Evolutionary conservation across 1,140 invertebrate species (phyloP).

Genomic region (Copidosoma floridanum): DNA sequence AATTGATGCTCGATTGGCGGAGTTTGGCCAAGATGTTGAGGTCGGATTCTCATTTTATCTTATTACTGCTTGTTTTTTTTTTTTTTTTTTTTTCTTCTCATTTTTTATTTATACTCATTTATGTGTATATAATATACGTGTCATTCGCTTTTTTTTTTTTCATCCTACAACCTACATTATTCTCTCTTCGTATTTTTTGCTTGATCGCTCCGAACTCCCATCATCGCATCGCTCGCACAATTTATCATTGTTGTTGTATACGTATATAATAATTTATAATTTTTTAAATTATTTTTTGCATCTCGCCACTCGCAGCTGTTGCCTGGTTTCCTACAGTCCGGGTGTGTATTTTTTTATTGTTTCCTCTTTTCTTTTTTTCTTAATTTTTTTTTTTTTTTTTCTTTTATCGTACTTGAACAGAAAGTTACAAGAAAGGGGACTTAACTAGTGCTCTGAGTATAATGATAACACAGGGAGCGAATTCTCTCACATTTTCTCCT

Average conservation of each 20-base stretch:
- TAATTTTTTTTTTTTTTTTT: slow-evolving; percentile 11
- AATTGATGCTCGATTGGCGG: slow-evolving; percentile 11
- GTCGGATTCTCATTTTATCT: background rate
- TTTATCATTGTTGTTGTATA: too few species aligned
- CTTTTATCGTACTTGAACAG: slow-evolving; percentile 27
- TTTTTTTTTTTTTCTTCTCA: slow-evolving; percentile 24
- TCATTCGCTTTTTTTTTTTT: slow-evolving; percentile 22
- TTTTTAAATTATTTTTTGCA: too few species aligned
- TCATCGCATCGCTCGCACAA: too few species aligned
- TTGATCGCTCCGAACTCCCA: too few species aligned
- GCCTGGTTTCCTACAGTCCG: too few species aligned
- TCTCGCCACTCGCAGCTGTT: too few species aligned
- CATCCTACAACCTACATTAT: slow-evolving; percentile 17
- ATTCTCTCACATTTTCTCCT: too few species aligned
- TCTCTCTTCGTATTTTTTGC: slow-evolving; percentile 25
- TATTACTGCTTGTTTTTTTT: background rate
- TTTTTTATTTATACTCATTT: slow-evolving; percentile 5
- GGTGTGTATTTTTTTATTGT: slow-evolving; percentile 7
- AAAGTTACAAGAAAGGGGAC: slow-evolving; percentile 23
- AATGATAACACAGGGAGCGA: slow-evolving; percentile 46
- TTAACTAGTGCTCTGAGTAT: slow-evolving; percentile 47
- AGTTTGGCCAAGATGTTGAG: slow-evolving; percentile 18
- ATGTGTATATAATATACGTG: background rate
- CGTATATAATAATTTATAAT: too few species aligned
- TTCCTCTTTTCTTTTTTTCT: slow-evolving; percentile 22